Evolutionary conservation across 2,888 invertebrate species (phyloP).

Genomic region (Bimastos eiseni): DNA sequence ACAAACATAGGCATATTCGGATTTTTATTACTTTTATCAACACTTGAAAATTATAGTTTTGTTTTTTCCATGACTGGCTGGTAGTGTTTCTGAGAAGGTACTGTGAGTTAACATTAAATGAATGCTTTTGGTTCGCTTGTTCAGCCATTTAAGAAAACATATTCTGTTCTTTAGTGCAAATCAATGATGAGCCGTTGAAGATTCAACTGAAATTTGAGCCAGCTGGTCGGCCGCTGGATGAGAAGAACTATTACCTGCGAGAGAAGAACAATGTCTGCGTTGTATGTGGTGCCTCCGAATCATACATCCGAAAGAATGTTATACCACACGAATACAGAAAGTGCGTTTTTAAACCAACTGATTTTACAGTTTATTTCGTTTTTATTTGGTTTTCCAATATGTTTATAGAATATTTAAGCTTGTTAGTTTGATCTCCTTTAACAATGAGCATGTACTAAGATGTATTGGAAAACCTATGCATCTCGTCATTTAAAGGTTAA

Average conservation of each 20-base stretch:
- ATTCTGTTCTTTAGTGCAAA: conserved; percentile 56
- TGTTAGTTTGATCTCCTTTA: no score
- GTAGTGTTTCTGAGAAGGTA: not conserved
- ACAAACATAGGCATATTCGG: no score
- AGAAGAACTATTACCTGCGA: conserved; percentile 72
- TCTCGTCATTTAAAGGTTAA: no score
- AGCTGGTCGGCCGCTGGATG: conserved; percentile 71
- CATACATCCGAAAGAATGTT: conserved; percentile 77
- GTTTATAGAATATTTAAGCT: no score
- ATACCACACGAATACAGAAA: conserved; percentile 81
- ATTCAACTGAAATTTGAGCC: conserved; percentile 79
- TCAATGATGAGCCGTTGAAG: conserved; percentile 68
- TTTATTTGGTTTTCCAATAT: not conserved
- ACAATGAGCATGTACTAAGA: no score
- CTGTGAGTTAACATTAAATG: not conserved
- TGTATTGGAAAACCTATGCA: no score
- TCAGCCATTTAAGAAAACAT: not conserved
- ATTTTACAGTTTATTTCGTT: not conserved
- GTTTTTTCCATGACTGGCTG: not conserved
- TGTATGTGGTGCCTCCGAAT: conserved; percentile 74
- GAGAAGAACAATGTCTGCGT: conserved; percentile 78
- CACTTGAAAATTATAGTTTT: not conserved
- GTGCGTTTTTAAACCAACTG: conserved; percentile 51
- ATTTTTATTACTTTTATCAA: no score
- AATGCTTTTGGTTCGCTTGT: not conserved